Conservation (phyloP, 2,888 invertebrate genomes). For the Morpho helenor region DNA sequence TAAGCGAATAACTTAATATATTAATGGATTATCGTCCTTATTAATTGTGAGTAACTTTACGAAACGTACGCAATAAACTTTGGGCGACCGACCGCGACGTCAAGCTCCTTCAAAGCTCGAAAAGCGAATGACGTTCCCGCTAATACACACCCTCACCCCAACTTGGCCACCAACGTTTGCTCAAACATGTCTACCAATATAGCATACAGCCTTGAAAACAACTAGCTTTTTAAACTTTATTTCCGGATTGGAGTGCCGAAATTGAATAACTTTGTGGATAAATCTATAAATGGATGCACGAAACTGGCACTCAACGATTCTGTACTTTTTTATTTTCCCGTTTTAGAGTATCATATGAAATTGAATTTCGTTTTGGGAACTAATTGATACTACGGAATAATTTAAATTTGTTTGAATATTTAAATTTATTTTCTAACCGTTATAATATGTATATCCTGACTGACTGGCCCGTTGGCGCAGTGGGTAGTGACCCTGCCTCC, state of each 20-base stretch:
- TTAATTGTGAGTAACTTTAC: slow-evolving; percentile 15
- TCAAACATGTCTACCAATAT: slow-evolving; percentile 11
- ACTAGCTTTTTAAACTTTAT: slow-evolving; percentile 19
- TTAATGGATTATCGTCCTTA: not conserved
- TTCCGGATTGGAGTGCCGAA: slow-evolving; percentile 17
- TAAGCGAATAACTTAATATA: not conserved
- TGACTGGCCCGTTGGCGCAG: too few relatives aligned
- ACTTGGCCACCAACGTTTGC: slow-evolving; percentile 24
- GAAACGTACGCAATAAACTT: slow-evolving; percentile 31
- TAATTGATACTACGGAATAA: not conserved
- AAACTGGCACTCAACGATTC: slow-evolving; percentile 14
- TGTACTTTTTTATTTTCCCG: slow-evolving; percentile 16
- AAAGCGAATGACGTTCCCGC: slow-evolving; percentile 35
- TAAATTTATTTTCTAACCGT: too few relatives aligned
- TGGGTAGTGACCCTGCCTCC: too few relatives aligned
- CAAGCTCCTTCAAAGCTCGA: slow-evolving; percentile 43
- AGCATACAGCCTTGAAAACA: slow-evolving; percentile 20
- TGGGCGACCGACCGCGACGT: slow-evolving; percentile 36
- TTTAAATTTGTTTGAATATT: too few relatives aligned
- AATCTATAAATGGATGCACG: slow-evolving; percentile 17
- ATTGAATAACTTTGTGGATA: slow-evolving; percentile 25
- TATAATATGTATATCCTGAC: too few relatives aligned
- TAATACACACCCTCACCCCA: slow-evolving; percentile 13
- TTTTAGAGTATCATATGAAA: slow-evolving; percentile 14
- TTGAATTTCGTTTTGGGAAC: slow-evolving; percentile 2